Percentiles rank a stretch among this genome's conserved stretches.
Conservation (phyloP, 2,888 invertebrate species). For the Plagiodera versicolora region DNA sequence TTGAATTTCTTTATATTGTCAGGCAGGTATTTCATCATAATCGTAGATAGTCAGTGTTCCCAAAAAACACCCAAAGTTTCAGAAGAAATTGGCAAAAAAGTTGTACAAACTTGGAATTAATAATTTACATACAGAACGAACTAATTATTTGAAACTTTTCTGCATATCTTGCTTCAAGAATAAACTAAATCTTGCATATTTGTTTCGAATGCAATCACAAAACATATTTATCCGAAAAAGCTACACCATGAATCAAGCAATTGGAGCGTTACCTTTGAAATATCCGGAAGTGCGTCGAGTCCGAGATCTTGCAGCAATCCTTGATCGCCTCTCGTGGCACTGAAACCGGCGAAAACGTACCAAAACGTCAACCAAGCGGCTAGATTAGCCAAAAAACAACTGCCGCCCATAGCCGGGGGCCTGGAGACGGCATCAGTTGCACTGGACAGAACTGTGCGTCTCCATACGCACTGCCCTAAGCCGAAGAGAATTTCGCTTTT, state of each 20-base stretch:
- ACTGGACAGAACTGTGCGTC: constrained; percentile 39
- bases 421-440: constrained; percentile 28
- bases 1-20: too few species aligned
- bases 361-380: constrained; percentile 49
- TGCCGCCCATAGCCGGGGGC: constrained; percentile 42
- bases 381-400: constrained; percentile 46
- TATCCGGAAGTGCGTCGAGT: constrained; percentile 47
- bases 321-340: constrained; percentile 38
- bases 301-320: constrained; percentile 48
- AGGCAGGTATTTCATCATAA: too few species aligned
- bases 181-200: too few species aligned
- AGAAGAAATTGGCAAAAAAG: too few species aligned
- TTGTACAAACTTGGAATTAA: too few species aligned
- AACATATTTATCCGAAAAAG: not conserved
- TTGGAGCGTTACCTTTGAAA: constrained; percentile 50
- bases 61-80: too few species aligned
- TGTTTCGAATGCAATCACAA: too few species aligned
- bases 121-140: too few species aligned
- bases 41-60: too few species aligned
- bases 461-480: constrained; percentile 33
- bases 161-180: too few species aligned
- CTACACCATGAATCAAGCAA: too few species aligned
- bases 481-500: constrained; percentile 14
- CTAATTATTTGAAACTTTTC: too few species aligned
- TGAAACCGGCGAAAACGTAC: constrained; percentile 41